phyloP scores from a whole-genome alignment of 2,113 vertebrate species.

The Caranx ignobilis region DNA sequence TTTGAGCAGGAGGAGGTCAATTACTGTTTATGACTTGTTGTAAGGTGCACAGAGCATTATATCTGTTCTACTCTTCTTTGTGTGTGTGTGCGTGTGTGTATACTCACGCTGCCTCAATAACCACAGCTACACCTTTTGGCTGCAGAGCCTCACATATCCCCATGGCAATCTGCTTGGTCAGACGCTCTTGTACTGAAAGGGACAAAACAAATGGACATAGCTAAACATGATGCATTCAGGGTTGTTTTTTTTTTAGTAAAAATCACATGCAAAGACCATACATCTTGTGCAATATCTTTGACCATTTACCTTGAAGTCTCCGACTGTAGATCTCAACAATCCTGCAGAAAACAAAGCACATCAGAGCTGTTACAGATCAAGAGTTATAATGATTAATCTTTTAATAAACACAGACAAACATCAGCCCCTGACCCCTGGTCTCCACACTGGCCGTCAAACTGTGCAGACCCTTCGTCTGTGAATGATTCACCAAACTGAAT shows the following conservation, averaged over 20 bases:
- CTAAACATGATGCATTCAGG: background rate
- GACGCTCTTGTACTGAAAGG: conserved; percentile 85
- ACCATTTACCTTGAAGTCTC: conserved; percentile 86
- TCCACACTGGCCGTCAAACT: background rate
- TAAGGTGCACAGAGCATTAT: no score
- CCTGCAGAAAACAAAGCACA: conserved; percentile 69
- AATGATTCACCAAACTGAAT: conserved; percentile 64
- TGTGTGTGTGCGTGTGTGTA: conserved; percentile 1
- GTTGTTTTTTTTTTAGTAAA: background rate
- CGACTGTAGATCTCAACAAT: conserved; percentile 89
- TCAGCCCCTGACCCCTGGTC: conserved; percentile 20
- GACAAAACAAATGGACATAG: background rate
- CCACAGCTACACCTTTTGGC: conserved; percentile 82
- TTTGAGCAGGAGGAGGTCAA: no score
- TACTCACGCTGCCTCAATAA: conserved; percentile 85
- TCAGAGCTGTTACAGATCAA: conserved; percentile 21
- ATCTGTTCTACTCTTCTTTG: no score
- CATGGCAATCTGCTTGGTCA: conserved; percentile 85
- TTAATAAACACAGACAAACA: conserved; percentile 56
- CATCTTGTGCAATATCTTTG: background rate
- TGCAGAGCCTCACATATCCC: conserved; percentile 84
- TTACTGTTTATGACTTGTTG: no score
- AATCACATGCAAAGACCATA: background rate
- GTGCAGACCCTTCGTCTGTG: conserved; percentile 41
- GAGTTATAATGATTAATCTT: conserved; percentile 63